Base-by-base conservation (phyloP, 2,888 invertebrate genomes). In the Buathra laborator region DNA sequence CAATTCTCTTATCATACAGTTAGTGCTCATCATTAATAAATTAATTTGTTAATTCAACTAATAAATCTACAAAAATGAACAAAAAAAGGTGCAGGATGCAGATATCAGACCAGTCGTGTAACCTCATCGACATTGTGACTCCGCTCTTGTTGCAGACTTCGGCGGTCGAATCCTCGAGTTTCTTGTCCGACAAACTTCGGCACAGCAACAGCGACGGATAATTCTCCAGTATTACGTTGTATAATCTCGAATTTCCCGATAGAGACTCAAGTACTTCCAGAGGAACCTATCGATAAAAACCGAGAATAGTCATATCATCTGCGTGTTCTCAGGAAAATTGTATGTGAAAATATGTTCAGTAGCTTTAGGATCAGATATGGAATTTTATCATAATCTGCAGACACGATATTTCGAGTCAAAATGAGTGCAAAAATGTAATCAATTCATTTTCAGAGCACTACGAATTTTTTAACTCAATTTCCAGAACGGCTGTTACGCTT, bases 211-310 rank as follows among this genome's bases (percentile, higher is more conserved):
- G 92, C 77, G 96, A 96, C 5, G 97, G 97, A 92, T 97, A 97
- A 90, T 97, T 97, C 91, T 96, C 96, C 86, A 97, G 93, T 81
- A 97, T 96, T 12, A 97, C 95, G 85, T 96, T 96, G 93, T 96
- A 97, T 6, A 97, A 94, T 70, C 95, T 95, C 84, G 96, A 96
- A 90, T 97, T 97, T 62, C 95, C 93, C 84, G 95, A 94, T 24
- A 97, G 92, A n/a, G 94, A 94, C 90, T 96, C 96, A 75, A 96
- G 90, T 32, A 96, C 96, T 91, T 95, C 95, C 87, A 96, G 93
- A 14, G 96, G 96, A 32, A 96, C 94, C 96, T 96, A 93, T 10
- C 19, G 2, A 44, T 9, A 37, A 37, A 37, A 37, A 3, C 24
- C 24, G 24, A 24, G 2, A 24, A 24, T 24, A 24, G 24, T 24